phyloP scores from a whole-genome alignment of 2,113 vertebrate genomes.

The Hydrochoerus hydrochaeris region DNA sequence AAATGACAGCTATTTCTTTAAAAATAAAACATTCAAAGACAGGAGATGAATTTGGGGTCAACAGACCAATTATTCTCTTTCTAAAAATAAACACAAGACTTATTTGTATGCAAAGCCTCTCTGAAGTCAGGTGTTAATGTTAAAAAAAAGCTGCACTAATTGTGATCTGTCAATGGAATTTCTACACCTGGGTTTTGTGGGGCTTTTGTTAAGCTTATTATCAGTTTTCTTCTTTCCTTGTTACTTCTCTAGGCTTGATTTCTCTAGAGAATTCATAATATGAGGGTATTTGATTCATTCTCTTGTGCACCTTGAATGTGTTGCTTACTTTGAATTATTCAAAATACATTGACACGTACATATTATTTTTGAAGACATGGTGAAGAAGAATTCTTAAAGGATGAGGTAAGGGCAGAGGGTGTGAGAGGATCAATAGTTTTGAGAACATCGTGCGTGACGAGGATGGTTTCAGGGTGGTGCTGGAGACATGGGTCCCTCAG shows the following conservation, averaged over 20 bases:
- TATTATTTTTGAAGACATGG: not conserved
- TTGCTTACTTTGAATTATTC: not conserved
- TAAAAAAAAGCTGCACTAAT: not conserved
- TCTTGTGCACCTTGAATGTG: not conserved
- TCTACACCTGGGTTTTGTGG: not conserved
- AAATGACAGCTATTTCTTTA: not conserved
- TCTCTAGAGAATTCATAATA: not conserved
- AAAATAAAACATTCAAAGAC: not conserved
- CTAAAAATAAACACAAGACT: not conserved
- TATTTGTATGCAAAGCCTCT: not conserved
- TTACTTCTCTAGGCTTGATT: not conserved
- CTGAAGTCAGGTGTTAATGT: slow-evolving; percentile 31
- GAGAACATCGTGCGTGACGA: accelerated
- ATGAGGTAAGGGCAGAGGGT: not conserved
- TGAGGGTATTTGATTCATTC: not conserved
- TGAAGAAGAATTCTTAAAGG: not conserved
- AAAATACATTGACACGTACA: not conserved
- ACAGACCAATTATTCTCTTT: not conserved
- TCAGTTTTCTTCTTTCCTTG: not conserved
- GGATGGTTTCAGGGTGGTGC: accelerated
- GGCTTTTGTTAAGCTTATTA: slow-evolving; percentile 1
- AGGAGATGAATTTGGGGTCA: not conserved
- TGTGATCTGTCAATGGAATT: not conserved
- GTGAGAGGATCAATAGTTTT: accelerated
- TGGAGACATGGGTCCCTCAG: no score